Base-by-base conservation (phyloP, 2,888 invertebrate species). In the Hipparchia sbordonii region DNA sequence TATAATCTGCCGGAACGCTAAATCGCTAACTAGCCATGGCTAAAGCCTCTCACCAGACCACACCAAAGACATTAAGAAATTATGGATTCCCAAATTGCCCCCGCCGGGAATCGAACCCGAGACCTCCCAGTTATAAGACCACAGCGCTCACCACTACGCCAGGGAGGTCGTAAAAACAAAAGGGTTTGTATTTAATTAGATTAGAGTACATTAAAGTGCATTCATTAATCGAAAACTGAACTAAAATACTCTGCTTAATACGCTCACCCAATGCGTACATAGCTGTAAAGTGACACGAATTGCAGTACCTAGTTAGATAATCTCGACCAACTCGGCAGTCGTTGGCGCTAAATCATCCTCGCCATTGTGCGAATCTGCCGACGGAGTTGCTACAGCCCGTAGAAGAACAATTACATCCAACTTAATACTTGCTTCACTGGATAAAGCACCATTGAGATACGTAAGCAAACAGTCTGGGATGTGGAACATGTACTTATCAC, bases 261-360 rank as follows among this genome's bases (percentile, higher is more conserved):
- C 61, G 46, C 46, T 45, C 46, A 62, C 10, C 61, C 2, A 45
- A 62, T 62, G 46, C 61, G 61, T 3, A 13, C 45, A 48, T 2
- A 62, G 61, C 46, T 62, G 46, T 7, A 62, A 62, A 62, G n/a
- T 62, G 61, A 62, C 61, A 62, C 61, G 46, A 61, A 61, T 61
- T n/a, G 62, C 62, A 13, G 62, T 62, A 23, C 23, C 23, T 23
- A 62, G 62, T 62, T 62, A 62, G 13, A 62, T 62, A 48, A 62
- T 48, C 46, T 48, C 13, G 13, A 23, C 1, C 61, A n/a, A 61
- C 62, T 62, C 1, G 45, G 62, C 7, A 13, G 57, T 8, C 23
- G 12, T 6, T 6, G 12, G 45, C 12, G 62, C 62, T 62, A 48
- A 62, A 48, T 62, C 62, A 62, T 48, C 45, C 13, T 46, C 7